phyloP scores from a whole-genome alignment of 2,113 vertebrate genomes.

The Trogon melanurus region DNA sequence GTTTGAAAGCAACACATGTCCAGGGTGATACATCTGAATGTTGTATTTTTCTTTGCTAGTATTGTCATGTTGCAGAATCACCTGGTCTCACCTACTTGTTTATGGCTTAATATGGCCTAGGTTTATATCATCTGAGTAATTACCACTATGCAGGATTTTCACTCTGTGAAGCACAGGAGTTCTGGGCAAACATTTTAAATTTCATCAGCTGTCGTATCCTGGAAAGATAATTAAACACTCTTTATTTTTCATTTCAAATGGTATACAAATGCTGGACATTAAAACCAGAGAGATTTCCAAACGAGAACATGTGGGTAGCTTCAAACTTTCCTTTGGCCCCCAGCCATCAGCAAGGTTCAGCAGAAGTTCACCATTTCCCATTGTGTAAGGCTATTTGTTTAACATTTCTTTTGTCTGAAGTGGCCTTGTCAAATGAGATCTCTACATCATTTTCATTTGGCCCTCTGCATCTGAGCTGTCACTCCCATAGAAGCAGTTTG shows the following conservation, averaged over 20 bases:
- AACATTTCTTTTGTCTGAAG: conserved; percentile 71
- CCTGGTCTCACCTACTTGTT: background rate
- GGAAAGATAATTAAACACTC: conserved; percentile 44
- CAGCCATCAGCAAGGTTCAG: conserved; percentile 53
- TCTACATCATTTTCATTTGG: conserved; percentile 54
- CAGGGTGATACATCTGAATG: background rate
- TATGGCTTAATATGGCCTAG: background rate
- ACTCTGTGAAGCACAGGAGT: background rate
- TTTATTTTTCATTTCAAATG: conserved; percentile 35
- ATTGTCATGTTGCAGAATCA: background rate
- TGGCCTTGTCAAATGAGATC: conserved; percentile 46
- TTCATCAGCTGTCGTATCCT: conserved; percentile 20
- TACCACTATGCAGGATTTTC: background rate
- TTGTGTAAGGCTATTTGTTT: conserved; percentile 68
- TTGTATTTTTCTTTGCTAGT: background rate
- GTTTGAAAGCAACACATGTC: background rate
- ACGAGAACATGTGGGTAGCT: conserved; percentile 21
- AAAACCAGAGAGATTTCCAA: conserved; percentile 55
- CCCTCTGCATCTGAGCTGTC: conserved; percentile 46
- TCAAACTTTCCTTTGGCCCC: conserved; percentile 66
- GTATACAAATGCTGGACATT: background rate
- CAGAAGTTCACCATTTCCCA: conserved; percentile 67
- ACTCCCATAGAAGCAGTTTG: background rate
- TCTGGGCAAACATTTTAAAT: conserved; percentile 9
- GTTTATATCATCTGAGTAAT: background rate